Evolutionary conservation across 2,888 invertebrate genomes (phyloP), one percentile per base, ranked within the genome.

Genomic region (Drosophila mercatorum): DNA sequence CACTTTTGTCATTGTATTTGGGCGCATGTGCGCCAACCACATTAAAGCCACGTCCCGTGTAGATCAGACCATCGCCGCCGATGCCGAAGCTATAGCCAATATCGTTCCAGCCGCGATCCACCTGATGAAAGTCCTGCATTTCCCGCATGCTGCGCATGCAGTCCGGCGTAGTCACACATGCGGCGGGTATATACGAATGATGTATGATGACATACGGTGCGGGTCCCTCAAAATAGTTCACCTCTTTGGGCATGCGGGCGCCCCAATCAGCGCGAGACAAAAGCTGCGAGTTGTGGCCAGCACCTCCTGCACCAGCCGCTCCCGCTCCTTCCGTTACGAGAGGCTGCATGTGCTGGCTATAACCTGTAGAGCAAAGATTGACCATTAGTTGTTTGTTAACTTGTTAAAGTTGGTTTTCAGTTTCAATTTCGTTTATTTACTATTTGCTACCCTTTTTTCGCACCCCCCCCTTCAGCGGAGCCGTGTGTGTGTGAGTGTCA

Each of bases 61-160:
- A 96, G 6, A 94, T 95, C 14, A 94, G 93, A 0, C 96, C 96
- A 81, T 96, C 96, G 28, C 96, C 95, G 4, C 96, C 96, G 38
- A 96, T 94, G 49, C 94, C 95, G 91, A 96, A 97, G 90, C 95
- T 96, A 89, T 91, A 94, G 36, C 96, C 96, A 85, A 96, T 95
- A 88, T 96, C 96, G 63, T 94, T 95, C 96, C 96, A 96, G 0
- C 93, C 94, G 52, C 93, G 93, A 69, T 93, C 91, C 65, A 93
- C 92, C 84, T 94, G 95, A 88, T 96, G 96, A 67, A 94, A 94
- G 41, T 93, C 92, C 91, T 96, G 96, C 95, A 96, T 96, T 43
- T 93, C 92, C 58, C 94, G 93, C 95, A 96, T 95, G 22, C 94
- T 94, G 1, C 77, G 80, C 55, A 91, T 92, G 84, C 96, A 96